Evolutionary conservation across 2,888 invertebrate species (phyloP), one percentile per base, ranked within the genome.

Genomic region (Lochmaea capreae): DNA sequence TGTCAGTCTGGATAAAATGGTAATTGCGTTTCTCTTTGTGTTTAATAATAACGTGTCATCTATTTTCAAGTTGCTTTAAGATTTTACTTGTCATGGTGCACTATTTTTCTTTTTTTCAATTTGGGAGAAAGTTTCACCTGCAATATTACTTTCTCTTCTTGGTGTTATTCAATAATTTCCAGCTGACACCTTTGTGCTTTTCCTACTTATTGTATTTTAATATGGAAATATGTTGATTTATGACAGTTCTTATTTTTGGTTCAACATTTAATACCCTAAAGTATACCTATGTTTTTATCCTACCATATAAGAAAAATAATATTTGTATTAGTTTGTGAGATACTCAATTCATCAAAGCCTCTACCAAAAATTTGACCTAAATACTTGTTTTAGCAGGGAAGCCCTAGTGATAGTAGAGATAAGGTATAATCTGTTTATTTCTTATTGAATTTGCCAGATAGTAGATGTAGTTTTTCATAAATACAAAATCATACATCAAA

Each of bases 21-120:
- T 65, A 68, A 73, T 65, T 73, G 68, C 73, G 65, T 73, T 72
- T 72, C 68, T 73, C 68, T 73, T 68, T 73, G 73, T 73, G 67
- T 57, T 59, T 61, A 73, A 67, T 65, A 65, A 59, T 68, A 72
- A 62, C 52, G 49, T 65, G 70, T 71, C 67, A 75, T 76, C 71
- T 76, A 77, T 73, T 74, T 77, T 71, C 74, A 76, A 65, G 75
- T 67, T 69, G 33, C n/a, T 54, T 74, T 1, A 65, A 43, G 8
- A 49, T 54, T 69, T 62, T 69, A 68, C 68, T 33, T 69, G 69
- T 65, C 70, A 63, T 54, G 49, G 22, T 42, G 43, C 10, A 58
- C 49, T 33, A 42, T 71, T 57, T 46, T 42, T 54, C 16, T 22
- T 46, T 18, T 65, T 58, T 71, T 10, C 26, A 65, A 43, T 65